These are phyloP conservation scores for Intellagama lesueurii DNA, from an alignment of 2,797 vertebrate species.

Conservation along the genomic window DNA sequence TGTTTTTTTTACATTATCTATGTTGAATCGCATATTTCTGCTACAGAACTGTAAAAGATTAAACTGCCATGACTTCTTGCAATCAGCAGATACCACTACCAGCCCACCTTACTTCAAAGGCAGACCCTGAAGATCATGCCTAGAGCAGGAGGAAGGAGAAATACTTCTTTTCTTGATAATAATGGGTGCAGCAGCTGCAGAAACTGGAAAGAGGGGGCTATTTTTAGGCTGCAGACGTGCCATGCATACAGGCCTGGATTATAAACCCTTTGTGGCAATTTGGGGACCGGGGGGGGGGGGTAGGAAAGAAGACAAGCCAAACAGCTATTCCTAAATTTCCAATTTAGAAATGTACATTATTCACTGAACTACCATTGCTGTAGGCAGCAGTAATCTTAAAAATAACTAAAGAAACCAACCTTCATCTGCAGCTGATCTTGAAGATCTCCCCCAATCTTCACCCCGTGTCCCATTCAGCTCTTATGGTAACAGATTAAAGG, in stretches of 20 bases:
- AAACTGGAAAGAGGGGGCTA: conserved; percentile 58
- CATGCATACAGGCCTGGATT: conserved; percentile 44
- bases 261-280: conserved; percentile 48
- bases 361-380: not conserved
- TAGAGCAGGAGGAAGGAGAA: not conserved
- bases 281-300: not conserved
- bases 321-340: conserved; percentile 37
- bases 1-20: conserved; percentile 52
- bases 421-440: conserved; percentile 22
- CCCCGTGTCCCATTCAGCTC: not conserved
- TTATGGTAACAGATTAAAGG: not conserved
- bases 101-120: conserved; percentile 48
- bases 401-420: conserved; percentile 4
- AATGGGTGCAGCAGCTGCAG: conserved; percentile 50
- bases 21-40: conserved; percentile 53
- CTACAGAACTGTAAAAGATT: conserved; percentile 46
- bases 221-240: conserved; percentile 66
- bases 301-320: not conserved
- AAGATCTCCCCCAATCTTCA: not conserved
- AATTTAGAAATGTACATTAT: conserved; percentile 24
- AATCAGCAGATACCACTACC: conserved; percentile 61
- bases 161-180: conserved; percentile 16
- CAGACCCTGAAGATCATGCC: conserved; percentile 14
- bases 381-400: not conserved
- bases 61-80: conserved; percentile 31